Evolutionary conservation across 2,797 vertebrate species (phyloP), one percentile per base, ranked within the genome.

Genomic region (Phyllotis vaccarum): DNA sequence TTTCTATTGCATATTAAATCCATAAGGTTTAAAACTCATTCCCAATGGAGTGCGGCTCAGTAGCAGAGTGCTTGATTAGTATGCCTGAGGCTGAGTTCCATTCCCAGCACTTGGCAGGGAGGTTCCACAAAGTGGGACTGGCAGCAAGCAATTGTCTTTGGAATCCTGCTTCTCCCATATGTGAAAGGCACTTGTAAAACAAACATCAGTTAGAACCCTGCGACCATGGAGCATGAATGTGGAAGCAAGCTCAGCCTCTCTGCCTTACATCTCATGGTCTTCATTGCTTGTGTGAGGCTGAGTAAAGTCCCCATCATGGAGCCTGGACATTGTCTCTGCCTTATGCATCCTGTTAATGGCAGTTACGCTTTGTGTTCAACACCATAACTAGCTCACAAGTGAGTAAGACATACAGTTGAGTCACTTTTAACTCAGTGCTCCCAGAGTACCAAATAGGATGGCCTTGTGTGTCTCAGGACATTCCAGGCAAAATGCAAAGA

Each of bases 231-330:
- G 43, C 31, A 60, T 58, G 29, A 8, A 11, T 22, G 29, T 24
- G 27, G 64, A 66, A 58, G 40, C 17, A 3, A 6, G 24, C 37
- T 19, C 64, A 40, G 46, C 68, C 7, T 56, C 72, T 43, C 62
- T 70, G 56, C n/a, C 21, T 49, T 46, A 7, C 1, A 9, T 62
- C 76, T 87, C 76, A 27, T 80, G 37, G 40, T 70, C 21, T 87
- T 72, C 75, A 6, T 58, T n/a, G n/a, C 34, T 12, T 21, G 29
- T 9, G 0, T 40, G 64, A 81, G 66, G 52, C 54, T n/a, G 52
- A 6, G 0, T 3, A 21, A 60, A 68, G 43, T 19, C 0, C 21
- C 34, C 0, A 8, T 29, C 12, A 1, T 17, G 12, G 49, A 17
- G 11, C 56, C 19, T 19, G 62, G 24, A 11, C 3, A 8, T 24